These are phyloP conservation scores for Anguilla pacifica DNA, from an alignment of 2,797 vertebrate species.

Conservation along the genomic window DNA sequence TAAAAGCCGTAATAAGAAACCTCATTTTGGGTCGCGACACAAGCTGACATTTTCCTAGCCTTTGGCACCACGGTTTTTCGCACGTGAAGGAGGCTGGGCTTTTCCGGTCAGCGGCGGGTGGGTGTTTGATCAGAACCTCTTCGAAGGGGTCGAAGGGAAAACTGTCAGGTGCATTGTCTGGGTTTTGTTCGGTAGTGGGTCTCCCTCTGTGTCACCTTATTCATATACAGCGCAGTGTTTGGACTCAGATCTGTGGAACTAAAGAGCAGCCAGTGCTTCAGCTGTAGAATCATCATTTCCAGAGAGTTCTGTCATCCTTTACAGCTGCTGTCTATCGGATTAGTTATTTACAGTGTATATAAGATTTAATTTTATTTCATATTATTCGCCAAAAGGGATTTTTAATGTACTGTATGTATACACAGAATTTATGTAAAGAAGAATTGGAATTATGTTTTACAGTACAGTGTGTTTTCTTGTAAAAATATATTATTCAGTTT, in stretches of 20 bases:
- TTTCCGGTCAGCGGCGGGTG: slow-evolving; percentile 3
- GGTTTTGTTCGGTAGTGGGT: background rate
- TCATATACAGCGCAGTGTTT: background rate
- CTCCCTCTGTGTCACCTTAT: slow-evolving; percentile 19
- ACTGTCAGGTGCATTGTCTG: background rate
- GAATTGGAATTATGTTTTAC: background rate
- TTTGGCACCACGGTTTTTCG: background rate
- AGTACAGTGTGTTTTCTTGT: background rate
- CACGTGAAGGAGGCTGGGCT: background rate
- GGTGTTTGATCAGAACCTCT: slow-evolving; percentile 21
- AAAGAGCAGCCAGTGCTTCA: background rate
- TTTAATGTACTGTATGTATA: too few species aligned
- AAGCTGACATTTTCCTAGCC: background rate
- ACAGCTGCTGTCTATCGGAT: background rate
- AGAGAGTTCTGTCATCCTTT: background rate
- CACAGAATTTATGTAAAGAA: background rate
- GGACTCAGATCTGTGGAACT: background rate
- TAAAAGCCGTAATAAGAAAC: background rate
- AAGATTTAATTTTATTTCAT: background rate
- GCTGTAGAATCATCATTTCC: background rate
- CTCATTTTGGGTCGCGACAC: background rate
- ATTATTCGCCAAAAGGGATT: background rate
- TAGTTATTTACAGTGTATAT: background rate
- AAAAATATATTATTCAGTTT: background rate
- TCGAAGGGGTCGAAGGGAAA: background rate